Percentiles rank a stretch among this genome's conserved stretches.
Evolutionary conservation across 2,113 vertebrate species (phyloP).

Genomic region (Cisticola juncidis): DNA sequence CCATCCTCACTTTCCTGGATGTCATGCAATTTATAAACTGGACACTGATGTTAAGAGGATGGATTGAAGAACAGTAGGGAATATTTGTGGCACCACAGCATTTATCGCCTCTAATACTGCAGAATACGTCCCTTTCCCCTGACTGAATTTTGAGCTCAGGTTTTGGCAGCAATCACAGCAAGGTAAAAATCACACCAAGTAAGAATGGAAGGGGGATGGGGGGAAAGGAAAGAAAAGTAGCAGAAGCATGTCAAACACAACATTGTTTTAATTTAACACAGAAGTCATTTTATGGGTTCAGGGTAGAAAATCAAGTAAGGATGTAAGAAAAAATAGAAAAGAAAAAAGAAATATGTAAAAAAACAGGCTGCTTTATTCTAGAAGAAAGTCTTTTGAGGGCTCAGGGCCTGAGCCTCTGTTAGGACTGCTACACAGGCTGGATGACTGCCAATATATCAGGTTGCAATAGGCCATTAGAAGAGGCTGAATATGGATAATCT

Average conservation of each 20-base stretch:
- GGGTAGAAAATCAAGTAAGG: background rate
- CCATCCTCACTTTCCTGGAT: background rate
- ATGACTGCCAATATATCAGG: slow-evolving; percentile 11
- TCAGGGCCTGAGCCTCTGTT: background rate
- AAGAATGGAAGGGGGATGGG: background rate
- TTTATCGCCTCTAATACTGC: background rate
- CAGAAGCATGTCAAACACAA: background rate
- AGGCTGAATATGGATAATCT: slow-evolving; percentile 49
- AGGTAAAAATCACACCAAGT: background rate
- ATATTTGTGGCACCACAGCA: background rate
- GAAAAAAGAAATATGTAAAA: background rate
- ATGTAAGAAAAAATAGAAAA: background rate
- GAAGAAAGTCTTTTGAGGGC: background rate
- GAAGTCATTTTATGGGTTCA: background rate
- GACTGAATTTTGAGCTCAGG: background rate
- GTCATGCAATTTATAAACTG: background rate
- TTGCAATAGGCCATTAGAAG: slow-evolving; percentile 49
- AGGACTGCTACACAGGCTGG: background rate
- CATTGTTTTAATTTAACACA: background rate
- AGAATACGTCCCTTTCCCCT: background rate
- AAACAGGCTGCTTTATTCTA: background rate
- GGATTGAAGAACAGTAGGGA: background rate
- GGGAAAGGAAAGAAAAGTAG: background rate
- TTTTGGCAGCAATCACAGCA: background rate
- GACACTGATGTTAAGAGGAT: background rate